Evolutionary conservation across 2,888 invertebrate species (phyloP).

Genomic region (Cataglyphis cursor): DNA sequence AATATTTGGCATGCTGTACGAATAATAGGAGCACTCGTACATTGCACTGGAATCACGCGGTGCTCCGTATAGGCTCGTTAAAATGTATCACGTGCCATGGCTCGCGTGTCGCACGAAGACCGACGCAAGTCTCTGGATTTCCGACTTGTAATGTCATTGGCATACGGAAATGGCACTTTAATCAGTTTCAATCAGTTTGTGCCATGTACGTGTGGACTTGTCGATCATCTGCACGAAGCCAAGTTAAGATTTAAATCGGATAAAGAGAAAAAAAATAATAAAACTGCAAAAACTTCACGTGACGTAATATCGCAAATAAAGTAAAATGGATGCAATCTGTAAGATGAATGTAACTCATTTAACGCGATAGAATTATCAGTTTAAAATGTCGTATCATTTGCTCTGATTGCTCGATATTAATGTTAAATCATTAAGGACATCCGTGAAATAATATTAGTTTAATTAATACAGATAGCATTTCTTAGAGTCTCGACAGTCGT

Average conservation of each 20-base stretch:
- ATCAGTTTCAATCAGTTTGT: conserved; percentile 73
- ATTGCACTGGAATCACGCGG: conserved; percentile 42
- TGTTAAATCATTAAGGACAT: conserved; percentile 10
- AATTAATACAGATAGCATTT: not conserved
- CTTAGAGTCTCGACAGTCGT: not conserved
- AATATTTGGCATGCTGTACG: conserved; percentile 50
- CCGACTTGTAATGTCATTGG: conserved; percentile 72
- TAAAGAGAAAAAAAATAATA: not conserved
- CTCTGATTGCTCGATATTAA: not conserved
- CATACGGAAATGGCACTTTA: conserved; percentile 73
- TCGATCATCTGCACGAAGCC: conserved; percentile 56
- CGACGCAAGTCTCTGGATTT: conserved; percentile 59
- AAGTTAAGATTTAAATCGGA: conserved; percentile 38
- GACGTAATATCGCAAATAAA: conserved; percentile 15
- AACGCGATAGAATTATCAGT: conserved; percentile 17
- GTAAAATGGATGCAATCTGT: conserved; percentile 14
- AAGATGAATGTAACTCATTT: conserved; percentile 15
- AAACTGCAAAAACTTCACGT: conserved; percentile 3
- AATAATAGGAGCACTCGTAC: conserved; percentile 39
- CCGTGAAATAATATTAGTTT: not conserved
- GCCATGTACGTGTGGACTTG: conserved; percentile 52
- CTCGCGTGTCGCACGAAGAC: conserved; percentile 74
- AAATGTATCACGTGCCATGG: conserved; percentile 49
- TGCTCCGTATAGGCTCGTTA: conserved; percentile 59
- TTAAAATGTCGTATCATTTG: conserved; percentile 15